A percentile compares a stretch with the other conserved stretches of the same genome.
These are phyloP conservation scores for Amblyornis subalaris DNA, from an alignment of 2,113 vertebrate species.

Conservation along the genomic window DNA sequence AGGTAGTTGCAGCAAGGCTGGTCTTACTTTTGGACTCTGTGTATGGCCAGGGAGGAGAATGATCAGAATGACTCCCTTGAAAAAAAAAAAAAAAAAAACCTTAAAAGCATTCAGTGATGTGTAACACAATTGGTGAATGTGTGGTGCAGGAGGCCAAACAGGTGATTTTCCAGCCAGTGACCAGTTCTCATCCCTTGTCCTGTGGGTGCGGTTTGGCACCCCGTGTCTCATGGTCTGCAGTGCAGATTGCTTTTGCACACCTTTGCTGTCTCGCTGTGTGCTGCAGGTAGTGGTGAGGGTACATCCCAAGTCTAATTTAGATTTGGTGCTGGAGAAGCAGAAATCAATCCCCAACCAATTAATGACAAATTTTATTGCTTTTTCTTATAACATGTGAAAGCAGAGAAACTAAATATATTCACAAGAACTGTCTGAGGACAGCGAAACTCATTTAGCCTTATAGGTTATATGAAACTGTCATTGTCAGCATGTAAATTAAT, in stretches of 20 bases:
- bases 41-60: neutral
- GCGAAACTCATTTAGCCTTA: neutral
- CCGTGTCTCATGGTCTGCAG: neutral
- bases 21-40: neutral
- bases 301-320: neutral
- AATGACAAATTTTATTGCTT: neutral
- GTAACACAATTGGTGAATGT: rapidly evolving
- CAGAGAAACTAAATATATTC: neutral
- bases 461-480: neutral
- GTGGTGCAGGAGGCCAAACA: neutral
- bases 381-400: neutral
- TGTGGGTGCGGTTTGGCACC: neutral
- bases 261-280: neutral
- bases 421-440: neutral
- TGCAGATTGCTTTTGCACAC: neutral
- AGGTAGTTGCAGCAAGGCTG: neutral
- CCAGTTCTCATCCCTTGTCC: neutral
- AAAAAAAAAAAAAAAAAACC: neutral
- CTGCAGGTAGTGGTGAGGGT: neutral
- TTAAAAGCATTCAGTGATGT: neutral
- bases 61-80: neutral
- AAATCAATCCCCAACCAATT: neutral
- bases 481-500: neutral
- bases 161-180: neutral
- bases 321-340: neutral